Base-by-base conservation (phyloP, 2,888 invertebrate species). In the Lysandra bellargus region DNA sequence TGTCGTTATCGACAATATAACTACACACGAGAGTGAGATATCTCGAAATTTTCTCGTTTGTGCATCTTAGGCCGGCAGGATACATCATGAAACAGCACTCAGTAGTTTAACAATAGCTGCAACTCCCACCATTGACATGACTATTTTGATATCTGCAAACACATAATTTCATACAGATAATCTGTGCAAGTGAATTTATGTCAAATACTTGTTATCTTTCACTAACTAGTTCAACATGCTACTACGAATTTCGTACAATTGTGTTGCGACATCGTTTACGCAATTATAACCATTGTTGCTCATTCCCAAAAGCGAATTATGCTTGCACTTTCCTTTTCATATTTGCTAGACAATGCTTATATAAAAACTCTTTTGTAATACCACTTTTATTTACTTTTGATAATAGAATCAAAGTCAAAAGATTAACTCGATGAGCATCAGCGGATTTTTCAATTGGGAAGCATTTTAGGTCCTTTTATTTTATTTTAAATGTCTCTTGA, bases 141-240 rank as follows among this genome's bases (percentile, higher is more conserved):
- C 33, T 69, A 69, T 69, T 69, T 37, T 69, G 69, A 69, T 69
- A 69, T 17, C 37, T 23, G 23, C 23, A 37, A 69, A 74, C 44
- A 40, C 6, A 44, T 44, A 44, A 73, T 74, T 74, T 44, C 44
- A 44, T 74, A 74, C 44, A 57, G 17, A 53, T 76, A 76, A 76
- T 76, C 76, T 53, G 76, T 76, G 57, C 76, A 76, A 81, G 79
- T 81, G 72, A 80, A 82, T 82, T 80, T 80, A 80, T 82, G 80
- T 81, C 81, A 80, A 80, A 80, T 78, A 78, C 57, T 61, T 80
- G 80, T 82, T 82, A 82, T 82, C 82, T 81, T 78, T 80, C 69
- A 69, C 80, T 81, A 82, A 82, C 81, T 81, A 80, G 82, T 81
- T n/a, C 82, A 82, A 80, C 80, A 77, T 79, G 78, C 80, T 80